Conservation (phyloP, 2,113 vertebrate genomes). For the Ictalurus punctatus region DNA sequence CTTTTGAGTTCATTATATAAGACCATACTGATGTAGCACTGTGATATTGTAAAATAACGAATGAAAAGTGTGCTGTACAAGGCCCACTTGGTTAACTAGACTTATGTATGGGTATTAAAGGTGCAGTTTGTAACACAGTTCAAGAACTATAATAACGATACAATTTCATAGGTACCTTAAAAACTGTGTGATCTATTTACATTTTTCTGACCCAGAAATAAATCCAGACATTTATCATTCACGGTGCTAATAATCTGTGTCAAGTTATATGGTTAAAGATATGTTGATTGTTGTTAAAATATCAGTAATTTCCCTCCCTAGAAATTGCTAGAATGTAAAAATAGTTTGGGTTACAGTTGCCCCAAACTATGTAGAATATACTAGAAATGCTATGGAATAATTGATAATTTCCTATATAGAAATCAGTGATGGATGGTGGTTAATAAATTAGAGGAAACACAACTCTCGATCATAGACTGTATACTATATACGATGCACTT, state of each 20-base stretch:
- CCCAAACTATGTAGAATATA: background rate
- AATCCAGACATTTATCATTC: background rate
- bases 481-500: background rate
- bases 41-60: background rate
- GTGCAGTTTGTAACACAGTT: background rate
- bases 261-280: background rate
- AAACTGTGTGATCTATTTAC: background rate
- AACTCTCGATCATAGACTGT: background rate
- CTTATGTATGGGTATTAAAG: background rate
- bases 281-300: background rate
- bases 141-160: background rate
- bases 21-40: background rate
- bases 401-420: background rate
- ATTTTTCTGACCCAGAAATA: background rate
- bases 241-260: background rate
- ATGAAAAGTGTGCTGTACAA: background rate
- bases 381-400: background rate
- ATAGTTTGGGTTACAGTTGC: background rate
- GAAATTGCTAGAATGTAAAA: background rate
- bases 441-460: background rate
- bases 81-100: background rate
- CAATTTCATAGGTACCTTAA: background rate
- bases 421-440: background rate
- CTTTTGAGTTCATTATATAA: conserved; percentile 13
- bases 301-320: background rate